Percentiles rank a stretch among this genome's conserved stretches.
Evolutionary conservation across 2,888 invertebrate genomes (phyloP).

Genomic region (Uloborus plumipes): DNA sequence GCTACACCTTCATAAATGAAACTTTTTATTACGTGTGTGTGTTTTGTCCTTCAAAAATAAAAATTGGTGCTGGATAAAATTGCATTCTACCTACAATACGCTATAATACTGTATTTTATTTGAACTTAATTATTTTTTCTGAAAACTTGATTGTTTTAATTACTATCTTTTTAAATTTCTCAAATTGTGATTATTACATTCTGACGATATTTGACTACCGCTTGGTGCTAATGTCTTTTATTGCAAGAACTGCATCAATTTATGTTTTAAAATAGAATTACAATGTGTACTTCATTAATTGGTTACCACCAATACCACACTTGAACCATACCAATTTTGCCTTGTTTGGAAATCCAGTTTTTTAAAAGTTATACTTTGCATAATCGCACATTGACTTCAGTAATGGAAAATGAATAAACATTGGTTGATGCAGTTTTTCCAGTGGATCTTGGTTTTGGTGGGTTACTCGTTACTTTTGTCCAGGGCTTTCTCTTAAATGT

Average conservation of each 20-base stretch:
- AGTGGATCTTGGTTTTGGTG: constrained; percentile 34
- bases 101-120: too few species aligned
- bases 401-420: neutral
- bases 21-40: too few species aligned
- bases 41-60: neutral
- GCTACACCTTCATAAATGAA: too few species aligned
- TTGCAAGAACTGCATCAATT: constrained; percentile 53
- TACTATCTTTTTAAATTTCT: neutral
- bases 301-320: neutral
- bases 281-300: neutral
- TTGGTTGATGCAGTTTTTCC: constrained; percentile 52
- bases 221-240: constrained; percentile 15
- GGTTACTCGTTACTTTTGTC: constrained; percentile 5
- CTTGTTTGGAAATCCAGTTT: neutral
- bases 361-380: too few species aligned
- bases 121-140: too few species aligned
- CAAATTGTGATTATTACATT: neutral
- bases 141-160: too few species aligned
- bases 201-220: neutral
- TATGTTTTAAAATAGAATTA: constrained; percentile 10
- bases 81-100: neutral
- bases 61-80: constrained; percentile 5
- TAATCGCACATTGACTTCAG: too few species aligned
- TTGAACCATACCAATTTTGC: neutral
- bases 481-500: constrained; percentile 2